phyloP scores from a whole-genome alignment of 2,113 vertebrate genomes.

The Guaruba guarouba region DNA sequence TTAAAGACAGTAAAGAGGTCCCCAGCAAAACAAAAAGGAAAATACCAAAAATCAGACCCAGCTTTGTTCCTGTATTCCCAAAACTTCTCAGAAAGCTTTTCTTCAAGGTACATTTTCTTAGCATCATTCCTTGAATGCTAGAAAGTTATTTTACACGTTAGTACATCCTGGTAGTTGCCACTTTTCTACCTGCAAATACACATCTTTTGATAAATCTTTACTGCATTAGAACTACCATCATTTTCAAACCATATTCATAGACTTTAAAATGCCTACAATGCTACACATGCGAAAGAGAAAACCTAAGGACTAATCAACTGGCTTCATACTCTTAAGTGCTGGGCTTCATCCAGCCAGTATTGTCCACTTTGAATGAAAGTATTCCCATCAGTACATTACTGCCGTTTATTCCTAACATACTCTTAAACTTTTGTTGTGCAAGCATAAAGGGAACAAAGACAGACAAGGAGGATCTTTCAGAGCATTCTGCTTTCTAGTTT shows the following conservation, averaged over 20 bases:
- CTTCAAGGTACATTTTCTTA: background rate
- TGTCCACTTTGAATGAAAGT: slow-evolving; percentile 40
- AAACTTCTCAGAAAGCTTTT: background rate
- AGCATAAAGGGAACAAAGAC: slow-evolving; percentile 46
- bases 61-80: background rate
- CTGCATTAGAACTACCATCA: background rate
- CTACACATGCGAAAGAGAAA: background rate
- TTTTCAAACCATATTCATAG: background rate
- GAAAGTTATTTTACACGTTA: background rate
- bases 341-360: slow-evolving; percentile 45
- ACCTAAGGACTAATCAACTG: slow-evolving; percentile 44
- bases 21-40: background rate
- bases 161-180: background rate
- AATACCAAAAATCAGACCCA: no score
- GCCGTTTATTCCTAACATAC: slow-evolving; percentile 52
- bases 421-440: slow-evolving; percentile 54
- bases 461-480: background rate
- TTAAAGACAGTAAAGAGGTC: no score
- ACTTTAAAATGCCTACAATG: background rate
- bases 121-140: background rate
- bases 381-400: slow-evolving; percentile 69
- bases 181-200: background rate
- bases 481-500: background rate
- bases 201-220: background rate
- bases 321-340: slow-evolving; percentile 39